phyloP scores from a whole-genome alignment of 2,797 vertebrate species.

The Urophycis tenuis region DNA sequence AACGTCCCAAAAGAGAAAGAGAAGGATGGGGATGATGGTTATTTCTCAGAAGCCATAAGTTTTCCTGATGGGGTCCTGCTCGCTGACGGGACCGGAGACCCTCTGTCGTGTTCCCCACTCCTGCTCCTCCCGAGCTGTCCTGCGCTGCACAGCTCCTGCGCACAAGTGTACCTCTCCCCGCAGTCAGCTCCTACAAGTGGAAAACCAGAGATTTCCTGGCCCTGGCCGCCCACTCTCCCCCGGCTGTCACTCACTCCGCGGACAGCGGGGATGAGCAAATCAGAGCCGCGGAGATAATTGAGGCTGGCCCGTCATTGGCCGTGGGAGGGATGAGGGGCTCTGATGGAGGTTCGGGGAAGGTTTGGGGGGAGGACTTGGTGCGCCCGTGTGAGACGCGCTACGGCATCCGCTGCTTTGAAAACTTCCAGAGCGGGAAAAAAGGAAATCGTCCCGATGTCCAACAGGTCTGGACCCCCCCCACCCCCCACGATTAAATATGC shows the following conservation, averaged over 20 bases:
- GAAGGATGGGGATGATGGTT: slow-evolving; percentile 51
- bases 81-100: slow-evolving; percentile 59
- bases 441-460: background rate
- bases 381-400: slow-evolving; percentile 10
- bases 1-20: slow-evolving; percentile 49
- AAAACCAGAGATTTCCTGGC: slow-evolving; percentile 16
- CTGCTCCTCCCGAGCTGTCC: slow-evolving; percentile 58
- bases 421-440: no score
- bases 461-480: no score
- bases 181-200: slow-evolving; percentile 65
- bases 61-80: slow-evolving; percentile 63
- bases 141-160: slow-evolving; percentile 59
- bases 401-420: no score
- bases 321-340: slow-evolving; percentile 44
- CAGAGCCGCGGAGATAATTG: slow-evolving; percentile 36
- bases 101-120: slow-evolving; percentile 62
- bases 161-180: slow-evolving; percentile 61
- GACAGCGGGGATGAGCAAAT: slow-evolving; percentile 57
- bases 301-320: slow-evolving; percentile 58
- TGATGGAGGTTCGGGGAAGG: slow-evolving; percentile 53
- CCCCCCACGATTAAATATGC: no score
- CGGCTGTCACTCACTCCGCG: slow-evolving; percentile 61
- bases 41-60: slow-evolving; percentile 77
- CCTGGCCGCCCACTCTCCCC: background rate
- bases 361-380: no score